Base-by-base conservation (phyloP, 2,888 invertebrate species). In the Ariolimax columbianus region DNA sequence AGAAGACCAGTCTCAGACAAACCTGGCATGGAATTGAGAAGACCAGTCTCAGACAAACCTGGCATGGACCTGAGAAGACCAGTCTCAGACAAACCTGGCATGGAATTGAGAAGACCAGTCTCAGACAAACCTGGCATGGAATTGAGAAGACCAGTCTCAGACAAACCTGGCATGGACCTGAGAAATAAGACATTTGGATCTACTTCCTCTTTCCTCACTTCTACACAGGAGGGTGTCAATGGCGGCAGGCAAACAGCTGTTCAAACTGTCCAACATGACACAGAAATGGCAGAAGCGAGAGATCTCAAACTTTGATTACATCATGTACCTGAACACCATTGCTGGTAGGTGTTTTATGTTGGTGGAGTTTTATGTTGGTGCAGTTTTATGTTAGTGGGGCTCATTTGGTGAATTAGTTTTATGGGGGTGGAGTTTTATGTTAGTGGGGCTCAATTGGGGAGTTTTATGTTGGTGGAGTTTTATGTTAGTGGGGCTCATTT, bases 301-400 rank as follows among this genome's bases (percentile, higher is more conserved):
- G 95, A 99, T 99, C 92, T 98, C 99, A 88, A 99, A 99, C 95
- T 99, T 99, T 95, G 99, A 99, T 95, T 99, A 99, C 94, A 96
- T 99, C 91, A 99, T 99, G 99, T 99, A 99, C 95, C 96, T 99
- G 90, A 99, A 99, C 95, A 99, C 99, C 33, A 99, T 99, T 89
- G 99, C 99, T 87, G 98, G 97, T 87, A 77, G 11, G 78, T 55
- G 17, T 17, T 3, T 9, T 19, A 9, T 55, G 23, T 9, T 55
- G 55, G 23, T 17, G 55, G 55, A 55, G 23, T 55, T 55, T 55
- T 55, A 55, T 55, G 23, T 55, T 19, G 23, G 23, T 55, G 47
- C 9, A 47, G 47, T 47, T 47, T 47, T 19, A 55, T 55, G 23
- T 55, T 55, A 19, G 55, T 47, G 7, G 47, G 9, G 14, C 9